Evolutionary conservation across 2,113 vertebrate species (phyloP).

Genomic region (Indicator maculatus): DNA sequence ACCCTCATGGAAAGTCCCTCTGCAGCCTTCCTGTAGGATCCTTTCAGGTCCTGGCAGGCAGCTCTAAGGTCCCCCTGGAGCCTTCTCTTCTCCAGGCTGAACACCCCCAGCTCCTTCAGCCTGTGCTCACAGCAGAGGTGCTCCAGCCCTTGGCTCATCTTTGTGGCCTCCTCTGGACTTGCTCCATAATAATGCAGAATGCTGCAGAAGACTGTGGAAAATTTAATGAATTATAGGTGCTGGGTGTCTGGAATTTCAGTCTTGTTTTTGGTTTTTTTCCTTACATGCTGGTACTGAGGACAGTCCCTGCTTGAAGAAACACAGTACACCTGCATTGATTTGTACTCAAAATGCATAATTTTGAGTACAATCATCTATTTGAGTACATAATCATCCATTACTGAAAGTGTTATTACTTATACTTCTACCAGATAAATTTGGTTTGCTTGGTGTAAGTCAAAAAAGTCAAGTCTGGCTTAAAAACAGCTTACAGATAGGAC

Average conservation of each 20-base stretch:
- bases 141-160: too few species aligned
- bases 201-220: background rate
- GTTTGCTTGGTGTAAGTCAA: background rate
- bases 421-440: background rate
- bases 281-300: background rate
- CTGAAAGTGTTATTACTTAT: background rate
- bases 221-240: background rate
- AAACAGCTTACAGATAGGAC: accelerated
- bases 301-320: background rate
- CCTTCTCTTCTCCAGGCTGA: too few species aligned
- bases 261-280: background rate
- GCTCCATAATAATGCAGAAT: background rate
- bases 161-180: too few species aligned
- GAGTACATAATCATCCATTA: background rate
- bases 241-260: background rate
- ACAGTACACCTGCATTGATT: accelerated
- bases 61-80: too few species aligned
- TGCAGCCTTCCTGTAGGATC: too few species aligned
- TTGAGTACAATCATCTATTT: too few species aligned
- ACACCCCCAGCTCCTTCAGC: too few species aligned
- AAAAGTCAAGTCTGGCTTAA: background rate
- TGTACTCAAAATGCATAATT: background rate
- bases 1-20: too few species aligned
- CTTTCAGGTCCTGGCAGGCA: too few species aligned
- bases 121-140: too few species aligned